phyloP scores from a whole-genome alignment of 2,888 invertebrate species.

The Microplitis deprimator region DNA sequence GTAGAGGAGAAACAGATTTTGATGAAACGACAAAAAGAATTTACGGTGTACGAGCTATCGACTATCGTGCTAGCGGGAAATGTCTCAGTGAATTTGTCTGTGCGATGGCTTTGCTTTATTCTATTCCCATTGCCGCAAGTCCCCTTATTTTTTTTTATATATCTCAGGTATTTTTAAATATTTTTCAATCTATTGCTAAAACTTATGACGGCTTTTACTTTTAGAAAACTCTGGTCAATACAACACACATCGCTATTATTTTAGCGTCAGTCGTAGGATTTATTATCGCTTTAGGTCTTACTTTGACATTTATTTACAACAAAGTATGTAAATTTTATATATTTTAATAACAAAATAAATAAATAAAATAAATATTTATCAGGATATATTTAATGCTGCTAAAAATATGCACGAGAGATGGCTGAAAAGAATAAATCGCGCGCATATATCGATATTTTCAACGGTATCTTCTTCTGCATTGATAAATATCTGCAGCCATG shows the following conservation, averaged over 20 bases:
- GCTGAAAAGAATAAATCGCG: constrained; percentile 71
- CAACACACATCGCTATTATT: constrained; percentile 48
- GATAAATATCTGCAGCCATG: constrained; percentile 74
- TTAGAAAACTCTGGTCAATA: constrained; percentile 52
- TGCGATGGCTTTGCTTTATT: constrained; percentile 48
- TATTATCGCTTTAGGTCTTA: constrained; percentile 48
- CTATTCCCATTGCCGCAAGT: constrained; percentile 53
- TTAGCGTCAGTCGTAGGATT: constrained; percentile 52
- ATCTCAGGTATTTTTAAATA: constrained; percentile 46
- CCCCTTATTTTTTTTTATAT: constrained; percentile 54
- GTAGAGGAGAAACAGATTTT: constrained; percentile 14
- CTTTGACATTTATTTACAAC: constrained; percentile 52
- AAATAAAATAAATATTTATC: constrained; percentile 26
- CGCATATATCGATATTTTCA: constrained; percentile 72
- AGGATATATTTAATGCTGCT: constrained; percentile 72
- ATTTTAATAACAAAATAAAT: constrained; percentile 7
- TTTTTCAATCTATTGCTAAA: not conserved
- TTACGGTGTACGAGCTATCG: not conserved
- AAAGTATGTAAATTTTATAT: constrained; percentile 46
- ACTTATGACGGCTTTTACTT: constrained; percentile 25
- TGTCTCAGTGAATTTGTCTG: constrained; percentile 29
- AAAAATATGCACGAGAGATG: constrained; percentile 72
- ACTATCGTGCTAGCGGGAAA: constrained; percentile 22
- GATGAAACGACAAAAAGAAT: constrained; percentile 8
- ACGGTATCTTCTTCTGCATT: constrained; percentile 73